Percentiles rank a stretch among this genome's conserved stretches.
phyloP scores from a whole-genome alignment of 2,888 invertebrate genomes.

The Lepidochrysops patricia region DNA sequence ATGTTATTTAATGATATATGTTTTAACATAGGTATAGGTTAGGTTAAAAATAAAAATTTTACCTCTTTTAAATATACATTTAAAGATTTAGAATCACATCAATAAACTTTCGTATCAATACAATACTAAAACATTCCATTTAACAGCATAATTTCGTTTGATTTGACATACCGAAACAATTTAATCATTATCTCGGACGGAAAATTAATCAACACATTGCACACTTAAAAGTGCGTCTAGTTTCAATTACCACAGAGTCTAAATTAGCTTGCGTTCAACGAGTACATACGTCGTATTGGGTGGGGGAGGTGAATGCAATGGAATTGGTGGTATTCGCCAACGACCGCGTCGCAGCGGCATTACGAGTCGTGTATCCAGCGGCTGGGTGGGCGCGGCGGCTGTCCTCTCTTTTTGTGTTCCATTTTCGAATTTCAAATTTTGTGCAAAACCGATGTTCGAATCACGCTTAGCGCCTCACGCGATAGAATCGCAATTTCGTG shows the following conservation, averaged over 20 bases:
- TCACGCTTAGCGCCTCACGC: conserved; percentile 37
- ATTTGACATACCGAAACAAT: conserved; percentile 74
- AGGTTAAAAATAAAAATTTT: too few species aligned
- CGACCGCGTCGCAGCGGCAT: conserved; percentile 55
- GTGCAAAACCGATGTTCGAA: conserved; percentile 38
- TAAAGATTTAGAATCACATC: background rate
- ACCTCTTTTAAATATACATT: too few species aligned
- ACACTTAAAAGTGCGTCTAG: conserved; percentile 31
- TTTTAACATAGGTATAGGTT: too few species aligned
- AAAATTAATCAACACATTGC: conserved; percentile 42
- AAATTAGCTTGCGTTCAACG: conserved; percentile 27
- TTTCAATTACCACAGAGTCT: conserved; percentile 30
- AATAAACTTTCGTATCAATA: conserved; percentile 39
- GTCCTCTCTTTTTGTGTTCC: conserved; percentile 47
- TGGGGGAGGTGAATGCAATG: conserved; percentile 47
- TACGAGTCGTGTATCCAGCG: conserved; percentile 43
- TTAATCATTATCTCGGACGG: conserved; percentile 67
- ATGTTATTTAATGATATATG: too few species aligned
- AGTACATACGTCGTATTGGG: conserved; percentile 46
- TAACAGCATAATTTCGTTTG: conserved; percentile 74
- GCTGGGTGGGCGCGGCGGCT: conserved; percentile 67
- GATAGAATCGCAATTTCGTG: conserved; percentile 32
- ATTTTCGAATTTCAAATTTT: conserved; percentile 51
- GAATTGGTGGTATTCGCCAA: conserved; percentile 73
- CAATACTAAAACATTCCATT: conserved; percentile 58